Percentiles rank a stretch among this genome's conserved stretches.
Conservation (phyloP, 2,888 invertebrate genomes). For the Plebejus anna region DNA sequence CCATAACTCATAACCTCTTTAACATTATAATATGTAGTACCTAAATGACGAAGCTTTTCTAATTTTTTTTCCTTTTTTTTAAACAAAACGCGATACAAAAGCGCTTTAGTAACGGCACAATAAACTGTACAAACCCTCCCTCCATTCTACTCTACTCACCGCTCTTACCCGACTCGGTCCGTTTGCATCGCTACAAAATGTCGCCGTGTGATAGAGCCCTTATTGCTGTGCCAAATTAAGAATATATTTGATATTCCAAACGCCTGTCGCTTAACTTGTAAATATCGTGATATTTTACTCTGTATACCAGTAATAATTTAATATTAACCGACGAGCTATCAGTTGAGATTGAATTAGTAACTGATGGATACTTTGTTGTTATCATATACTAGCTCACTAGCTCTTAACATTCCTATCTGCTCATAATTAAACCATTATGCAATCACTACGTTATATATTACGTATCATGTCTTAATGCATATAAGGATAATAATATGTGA, state of each 20-base stretch:
- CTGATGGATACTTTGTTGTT: neutral
- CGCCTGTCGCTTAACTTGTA: neutral
- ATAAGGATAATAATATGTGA: neutral
- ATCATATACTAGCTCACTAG: neutral
- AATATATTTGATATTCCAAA: too few relatives aligned
- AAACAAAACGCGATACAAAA: too few relatives aligned
- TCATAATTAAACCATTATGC: constrained; percentile 3
- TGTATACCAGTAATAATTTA: neutral
- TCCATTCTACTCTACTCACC: too few relatives aligned
- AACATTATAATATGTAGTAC: neutral
- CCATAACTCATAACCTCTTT: neutral
- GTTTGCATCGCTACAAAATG: too few relatives aligned
- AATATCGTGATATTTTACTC: neutral
- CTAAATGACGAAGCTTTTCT: neutral
- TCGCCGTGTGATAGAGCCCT: too few relatives aligned
- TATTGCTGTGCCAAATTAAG: too few relatives aligned
- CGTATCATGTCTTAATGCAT: neutral
- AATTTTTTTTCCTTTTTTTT: neutral
- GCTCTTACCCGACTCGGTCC: too few relatives aligned
- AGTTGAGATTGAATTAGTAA: neutral
- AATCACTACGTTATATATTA: neutral
- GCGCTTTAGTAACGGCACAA: too few relatives aligned
- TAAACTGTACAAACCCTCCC: too few relatives aligned
- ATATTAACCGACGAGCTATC: neutral
- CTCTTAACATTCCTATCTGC: neutral